Conservation (phyloP, 2,888 invertebrate species). For the Tenthredo amoena region DNA sequence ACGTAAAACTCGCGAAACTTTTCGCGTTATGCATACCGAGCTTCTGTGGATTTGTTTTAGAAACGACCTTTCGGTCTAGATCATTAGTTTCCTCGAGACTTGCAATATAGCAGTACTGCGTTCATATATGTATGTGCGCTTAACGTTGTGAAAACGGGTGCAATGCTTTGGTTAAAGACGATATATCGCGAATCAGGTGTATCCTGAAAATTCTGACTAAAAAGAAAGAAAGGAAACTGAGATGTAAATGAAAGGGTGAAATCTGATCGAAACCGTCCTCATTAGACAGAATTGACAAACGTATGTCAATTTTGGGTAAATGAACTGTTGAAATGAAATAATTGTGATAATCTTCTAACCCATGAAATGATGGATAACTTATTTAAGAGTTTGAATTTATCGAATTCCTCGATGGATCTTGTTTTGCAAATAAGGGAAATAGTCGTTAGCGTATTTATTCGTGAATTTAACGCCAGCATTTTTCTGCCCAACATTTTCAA, state of each 20-base stretch:
- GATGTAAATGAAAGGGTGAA: not conserved
- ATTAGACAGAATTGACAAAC: not conserved
- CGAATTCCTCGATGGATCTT: not conserved
- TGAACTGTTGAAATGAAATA: not conserved
- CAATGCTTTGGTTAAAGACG: not conserved
- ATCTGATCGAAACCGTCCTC: not conserved
- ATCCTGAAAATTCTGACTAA: not conserved
- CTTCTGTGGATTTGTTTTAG: slow-evolving; percentile 6
- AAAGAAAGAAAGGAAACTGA: not conserved
- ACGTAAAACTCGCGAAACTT: slow-evolving; percentile 23
- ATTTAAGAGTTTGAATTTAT: not conserved
- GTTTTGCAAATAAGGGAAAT: not conserved
- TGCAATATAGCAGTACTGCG: not conserved
- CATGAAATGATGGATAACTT: not conserved
- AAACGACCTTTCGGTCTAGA: not conserved
- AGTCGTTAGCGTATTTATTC: not conserved
- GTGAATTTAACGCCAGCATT: not conserved
- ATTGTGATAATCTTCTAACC: not conserved
- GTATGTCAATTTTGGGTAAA: not conserved
- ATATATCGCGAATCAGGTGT: not conserved
- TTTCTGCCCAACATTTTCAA: not conserved
- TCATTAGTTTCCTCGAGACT: not conserved
- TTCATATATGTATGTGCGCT: not conserved
- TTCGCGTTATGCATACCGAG: slow-evolving; percentile 16
- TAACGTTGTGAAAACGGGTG: not conserved